Conservation (phyloP, 2,888 invertebrate genomes). For the Miltochrista miniata region DNA sequence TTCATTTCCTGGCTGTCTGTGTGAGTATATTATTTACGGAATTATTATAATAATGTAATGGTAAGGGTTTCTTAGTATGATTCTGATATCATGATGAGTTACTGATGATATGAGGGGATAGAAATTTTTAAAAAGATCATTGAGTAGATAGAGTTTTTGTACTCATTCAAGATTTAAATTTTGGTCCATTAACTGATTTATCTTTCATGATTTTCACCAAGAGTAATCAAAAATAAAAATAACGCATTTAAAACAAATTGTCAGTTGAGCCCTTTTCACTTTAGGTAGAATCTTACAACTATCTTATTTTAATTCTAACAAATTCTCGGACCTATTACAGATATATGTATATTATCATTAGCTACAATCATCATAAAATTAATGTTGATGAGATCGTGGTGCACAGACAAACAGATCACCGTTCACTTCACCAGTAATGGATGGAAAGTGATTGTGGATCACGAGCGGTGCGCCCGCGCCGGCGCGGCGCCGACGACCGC, state of each 20-base stretch:
- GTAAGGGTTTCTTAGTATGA: no score
- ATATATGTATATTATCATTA: neutral
- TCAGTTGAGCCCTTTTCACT: neutral
- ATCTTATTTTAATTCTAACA: neutral
- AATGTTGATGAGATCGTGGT: slow-evolving; percentile 19
- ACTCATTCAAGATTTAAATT: no score
- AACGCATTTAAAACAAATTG: neutral
- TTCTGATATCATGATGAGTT: no score
- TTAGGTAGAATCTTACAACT: neutral
- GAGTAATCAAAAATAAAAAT: neutral
- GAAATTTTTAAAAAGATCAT: no score
- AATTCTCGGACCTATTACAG: neutral
- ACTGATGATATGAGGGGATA: no score
- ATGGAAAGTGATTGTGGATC: slow-evolving; percentile 37
- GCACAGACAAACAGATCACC: slow-evolving; percentile 17
- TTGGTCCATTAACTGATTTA: no score
- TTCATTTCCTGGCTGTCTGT: slow-evolving; percentile 92
- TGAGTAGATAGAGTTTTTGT: no score
- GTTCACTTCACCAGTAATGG: slow-evolving; percentile 22
- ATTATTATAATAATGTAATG: no score
- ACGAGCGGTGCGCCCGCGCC: slow-evolving; percentile 18
- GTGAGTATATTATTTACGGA: slow-evolving; percentile 60
- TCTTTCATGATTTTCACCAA: no score
- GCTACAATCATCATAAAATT: neutral
- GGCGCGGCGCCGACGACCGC: neutral